These are phyloP conservation scores for Blennius ocellaris DNA, from an alignment of 2,113 vertebrate species.

Conservation along the genomic window DNA sequence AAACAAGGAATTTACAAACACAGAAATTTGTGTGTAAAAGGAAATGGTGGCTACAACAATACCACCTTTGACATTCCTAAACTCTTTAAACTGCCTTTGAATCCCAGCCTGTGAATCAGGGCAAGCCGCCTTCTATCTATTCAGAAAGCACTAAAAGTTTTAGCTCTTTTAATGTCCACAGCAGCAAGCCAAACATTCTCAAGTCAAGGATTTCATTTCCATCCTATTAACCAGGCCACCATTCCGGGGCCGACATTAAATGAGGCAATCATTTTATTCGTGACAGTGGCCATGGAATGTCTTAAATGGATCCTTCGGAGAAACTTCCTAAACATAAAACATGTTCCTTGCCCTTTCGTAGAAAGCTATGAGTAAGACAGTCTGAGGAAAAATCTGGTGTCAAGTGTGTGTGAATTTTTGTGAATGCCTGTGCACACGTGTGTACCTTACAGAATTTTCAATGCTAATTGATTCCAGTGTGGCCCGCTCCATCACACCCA, in stretches of 20 bases:
- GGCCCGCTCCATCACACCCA: conserved; percentile 70
- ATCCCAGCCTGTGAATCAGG: conserved; percentile 21
- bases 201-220: conserved; percentile 55
- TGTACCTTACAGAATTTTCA: conserved; percentile 58
- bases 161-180: conserved; percentile 39
- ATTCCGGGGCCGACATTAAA: conserved; percentile 54
- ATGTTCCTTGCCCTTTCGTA: conserved; percentile 60
- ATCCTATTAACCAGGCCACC: conserved; percentile 51
- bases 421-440: conserved; percentile 16
- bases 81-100: conserved; percentile 57
- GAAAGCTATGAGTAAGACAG: conserved; percentile 45
- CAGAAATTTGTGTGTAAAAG: conserved; percentile 46
- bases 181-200: conserved; percentile 33
- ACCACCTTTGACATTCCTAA: conserved; percentile 33
- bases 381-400: conserved; percentile 34
- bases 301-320: conserved; percentile 53
- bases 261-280: conserved; percentile 58
- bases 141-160: conserved; percentile 37
- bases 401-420: conserved; percentile 43
- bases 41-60: conserved; percentile 69
- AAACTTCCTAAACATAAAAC: conserved; percentile 61
- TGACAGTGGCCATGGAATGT: conserved; percentile 46
- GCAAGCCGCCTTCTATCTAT: conserved; percentile 18
- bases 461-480: conserved; percentile 78
- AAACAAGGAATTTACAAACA: conserved; percentile 65